phyloP scores from a whole-genome alignment of 37 sponge, comb jelly and placozoan species.

The Beroe ovata region DNA sequence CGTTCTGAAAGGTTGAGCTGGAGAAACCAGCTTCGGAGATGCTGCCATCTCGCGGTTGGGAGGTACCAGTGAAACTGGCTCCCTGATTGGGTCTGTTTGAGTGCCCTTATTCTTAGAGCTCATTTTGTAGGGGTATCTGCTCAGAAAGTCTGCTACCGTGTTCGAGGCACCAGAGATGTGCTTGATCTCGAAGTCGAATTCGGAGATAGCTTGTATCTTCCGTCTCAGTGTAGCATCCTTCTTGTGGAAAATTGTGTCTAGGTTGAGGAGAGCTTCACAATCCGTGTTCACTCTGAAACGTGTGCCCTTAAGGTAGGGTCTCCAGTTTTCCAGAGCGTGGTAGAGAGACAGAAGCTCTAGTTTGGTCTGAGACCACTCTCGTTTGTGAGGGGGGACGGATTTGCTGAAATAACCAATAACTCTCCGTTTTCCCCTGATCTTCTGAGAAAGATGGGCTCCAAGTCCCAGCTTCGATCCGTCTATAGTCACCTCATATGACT shows the following conservation, averaged over 20 bases:
- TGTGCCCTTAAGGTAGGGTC: background rate
- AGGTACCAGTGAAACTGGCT: too few species aligned
- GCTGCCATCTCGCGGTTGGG: too few species aligned
- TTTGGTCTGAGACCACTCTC: background rate
- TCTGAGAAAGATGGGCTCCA: conserved; percentile 12
- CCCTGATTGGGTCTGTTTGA: background rate
- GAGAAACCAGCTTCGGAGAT: too few species aligned
- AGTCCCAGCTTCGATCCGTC: background rate
- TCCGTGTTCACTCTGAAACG: background rate
- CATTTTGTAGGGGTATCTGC: background rate
- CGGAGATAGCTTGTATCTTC: background rate
- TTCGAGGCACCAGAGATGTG: background rate
- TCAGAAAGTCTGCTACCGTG: background rate
- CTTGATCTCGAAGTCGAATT: background rate
- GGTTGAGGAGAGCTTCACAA: background rate
- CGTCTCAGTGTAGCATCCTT: background rate
- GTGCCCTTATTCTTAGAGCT: background rate
- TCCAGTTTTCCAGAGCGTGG: background rate
- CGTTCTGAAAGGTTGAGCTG: too few species aligned
- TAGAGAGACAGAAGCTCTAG: background rate
- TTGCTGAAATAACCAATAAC: background rate
- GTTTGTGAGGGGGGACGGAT: background rate
- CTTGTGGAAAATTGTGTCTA: background rate
- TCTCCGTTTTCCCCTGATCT: background rate
- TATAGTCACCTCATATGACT: background rate